These are phyloP conservation scores for Parnassius glacialis DNA, from an alignment of 2,888 invertebrate species.

Conservation along the genomic window DNA sequence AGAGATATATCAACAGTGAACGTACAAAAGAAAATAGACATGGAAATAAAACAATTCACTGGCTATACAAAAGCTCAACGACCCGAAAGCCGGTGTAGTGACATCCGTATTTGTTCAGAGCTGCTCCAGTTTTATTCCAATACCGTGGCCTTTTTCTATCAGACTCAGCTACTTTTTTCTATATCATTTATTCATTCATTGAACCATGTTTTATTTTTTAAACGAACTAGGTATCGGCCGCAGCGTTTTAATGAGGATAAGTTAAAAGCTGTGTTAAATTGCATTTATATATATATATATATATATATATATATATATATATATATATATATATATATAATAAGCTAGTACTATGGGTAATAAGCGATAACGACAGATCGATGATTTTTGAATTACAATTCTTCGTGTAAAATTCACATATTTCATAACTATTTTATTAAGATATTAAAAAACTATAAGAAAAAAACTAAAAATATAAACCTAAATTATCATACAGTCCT, in stretches of 20 bases:
- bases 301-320: too few relatives aligned
- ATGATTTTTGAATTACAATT: too few relatives aligned
- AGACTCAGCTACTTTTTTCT: constrained; percentile 19
- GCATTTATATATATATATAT: too few relatives aligned
- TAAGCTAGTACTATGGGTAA: too few relatives aligned
- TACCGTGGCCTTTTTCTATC: constrained; percentile 25
- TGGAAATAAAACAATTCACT: constrained; percentile 26
- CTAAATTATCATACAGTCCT: too few relatives aligned
- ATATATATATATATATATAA: too few relatives aligned
- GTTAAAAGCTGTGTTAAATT: constrained; percentile 5
- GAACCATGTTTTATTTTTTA: constrained; percentile 12
- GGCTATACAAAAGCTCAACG: constrained; percentile 23
- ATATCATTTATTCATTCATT: constrained; percentile 23
- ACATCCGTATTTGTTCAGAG: constrained; percentile 27
- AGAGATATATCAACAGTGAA: constrained; percentile 17
- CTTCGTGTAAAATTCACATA: too few relatives aligned
- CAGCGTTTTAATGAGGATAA: constrained; percentile 6
- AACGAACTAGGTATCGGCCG: not conserved
- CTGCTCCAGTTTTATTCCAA: constrained; percentile 27
- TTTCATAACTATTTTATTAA: too few relatives aligned
- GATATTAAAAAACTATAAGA: too few relatives aligned
- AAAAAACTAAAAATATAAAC: too few relatives aligned
- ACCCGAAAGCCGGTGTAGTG: constrained; percentile 26
- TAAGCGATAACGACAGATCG: too few relatives aligned
- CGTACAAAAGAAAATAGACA: constrained; percentile 26